phyloP scores from a whole-genome alignment of 2,113 vertebrate genomes.

The Mustela nigripes region DNA sequence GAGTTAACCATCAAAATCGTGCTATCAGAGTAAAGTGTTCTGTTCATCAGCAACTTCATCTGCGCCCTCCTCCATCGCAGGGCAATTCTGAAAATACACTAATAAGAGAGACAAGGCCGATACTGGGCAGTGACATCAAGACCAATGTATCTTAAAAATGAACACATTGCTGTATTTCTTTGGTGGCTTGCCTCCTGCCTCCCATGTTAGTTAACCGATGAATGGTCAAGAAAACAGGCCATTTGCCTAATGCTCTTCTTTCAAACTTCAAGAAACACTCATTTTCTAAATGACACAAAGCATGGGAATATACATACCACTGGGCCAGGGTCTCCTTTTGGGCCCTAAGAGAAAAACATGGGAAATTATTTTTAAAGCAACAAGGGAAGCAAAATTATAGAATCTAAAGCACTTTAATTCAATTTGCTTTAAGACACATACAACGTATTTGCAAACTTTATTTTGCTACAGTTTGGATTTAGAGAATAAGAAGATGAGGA shows the following conservation, averaged over 20 bases:
- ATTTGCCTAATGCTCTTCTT: not conserved
- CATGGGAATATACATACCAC: slow-evolving; percentile 88
- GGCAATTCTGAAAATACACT: slow-evolving; percentile 11
- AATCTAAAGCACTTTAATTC: not conserved
- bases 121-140: not conserved
- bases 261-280: not conserved
- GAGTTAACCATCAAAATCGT: slow-evolving; percentile 52
- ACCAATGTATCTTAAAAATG: not conserved
- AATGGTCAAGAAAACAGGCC: not conserved
- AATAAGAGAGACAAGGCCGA: not conserved
- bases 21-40: slow-evolving; percentile 5
- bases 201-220: not conserved
- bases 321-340: slow-evolving; percentile 95
- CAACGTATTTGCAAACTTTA: not conserved
- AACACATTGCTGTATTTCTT: not conserved
- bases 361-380: not conserved
- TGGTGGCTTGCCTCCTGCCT: not conserved
- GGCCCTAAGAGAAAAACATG: slow-evolving; percentile 90
- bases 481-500: slow-evolving; percentile 17
- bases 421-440: not conserved
- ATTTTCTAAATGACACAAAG: not conserved
- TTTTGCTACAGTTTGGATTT: not conserved
- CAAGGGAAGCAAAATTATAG: not conserved
- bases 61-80: not conserved
- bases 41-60: slow-evolving; percentile 37